phyloP scores from a whole-genome alignment of 1,140 invertebrate species.

The Cyclina sinensis region DNA sequence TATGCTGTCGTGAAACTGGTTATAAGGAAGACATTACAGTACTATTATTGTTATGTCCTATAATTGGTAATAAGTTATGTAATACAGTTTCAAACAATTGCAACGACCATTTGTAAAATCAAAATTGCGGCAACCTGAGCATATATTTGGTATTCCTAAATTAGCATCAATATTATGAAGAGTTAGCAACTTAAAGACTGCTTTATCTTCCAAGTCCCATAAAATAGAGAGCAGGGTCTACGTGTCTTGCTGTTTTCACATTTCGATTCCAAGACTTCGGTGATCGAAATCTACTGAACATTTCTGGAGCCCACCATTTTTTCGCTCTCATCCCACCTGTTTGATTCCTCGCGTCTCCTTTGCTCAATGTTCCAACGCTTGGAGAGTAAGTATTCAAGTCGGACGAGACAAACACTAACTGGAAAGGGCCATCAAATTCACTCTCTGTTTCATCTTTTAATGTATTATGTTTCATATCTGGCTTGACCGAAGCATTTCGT shows the following conservation, averaged over 20 bases:
- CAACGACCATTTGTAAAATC: no score
- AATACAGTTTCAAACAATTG: no score
- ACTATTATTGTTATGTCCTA: no score
- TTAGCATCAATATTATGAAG: no score
- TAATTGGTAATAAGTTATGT: no score
- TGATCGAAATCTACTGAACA: constrained; percentile 13
- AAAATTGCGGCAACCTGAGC: no score
- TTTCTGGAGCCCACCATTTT: constrained; percentile 25
- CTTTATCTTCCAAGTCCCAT: constrained; percentile 38
- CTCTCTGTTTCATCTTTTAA: background rate
- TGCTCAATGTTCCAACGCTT: background rate
- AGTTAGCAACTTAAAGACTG: no score
- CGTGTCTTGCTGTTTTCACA: background rate
- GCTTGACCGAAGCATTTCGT: background rate
- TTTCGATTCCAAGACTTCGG: background rate
- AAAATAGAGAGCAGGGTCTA: constrained; percentile 23
- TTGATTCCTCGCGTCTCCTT: background rate
- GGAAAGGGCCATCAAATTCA: background rate
- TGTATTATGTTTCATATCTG: background rate
- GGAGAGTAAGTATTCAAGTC: background rate
- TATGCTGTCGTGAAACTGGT: no score
- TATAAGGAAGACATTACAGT: no score
- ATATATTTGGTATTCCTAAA: no score
- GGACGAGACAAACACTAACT: background rate
- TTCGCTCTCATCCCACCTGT: background rate